Evolutionary conservation across 2,888 invertebrate genomes (phyloP).

Genomic region (Phyllotreta striolata): DNA sequence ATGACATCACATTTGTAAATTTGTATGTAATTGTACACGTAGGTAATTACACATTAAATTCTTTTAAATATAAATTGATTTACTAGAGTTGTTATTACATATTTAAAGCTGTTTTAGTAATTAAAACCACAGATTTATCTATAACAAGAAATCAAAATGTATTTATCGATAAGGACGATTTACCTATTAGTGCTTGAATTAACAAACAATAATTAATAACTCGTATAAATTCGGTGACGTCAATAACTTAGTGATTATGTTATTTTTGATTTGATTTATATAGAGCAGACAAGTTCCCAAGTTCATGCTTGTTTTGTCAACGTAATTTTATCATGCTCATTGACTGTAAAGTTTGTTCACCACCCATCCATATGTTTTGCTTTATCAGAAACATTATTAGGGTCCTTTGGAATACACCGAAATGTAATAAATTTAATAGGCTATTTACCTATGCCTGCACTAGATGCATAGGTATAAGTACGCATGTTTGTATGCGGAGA

Average conservation of each 20-base stretch:
- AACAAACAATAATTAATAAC: background rate
- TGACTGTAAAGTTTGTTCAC: conserved; percentile 13
- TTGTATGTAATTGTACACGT: no score
- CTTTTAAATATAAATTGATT: no score
- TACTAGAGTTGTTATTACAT: no score
- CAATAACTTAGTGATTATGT: background rate
- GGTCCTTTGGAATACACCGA: conserved; percentile 2
- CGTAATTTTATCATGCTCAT: conserved; percentile 12
- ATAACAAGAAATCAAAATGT: no score
- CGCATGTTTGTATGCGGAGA: conserved; percentile 5
- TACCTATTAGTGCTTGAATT: background rate
- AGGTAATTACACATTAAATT: no score
- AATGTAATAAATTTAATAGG: conserved; percentile 6
- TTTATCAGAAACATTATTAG: conserved; percentile 10
- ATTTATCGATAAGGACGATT: background rate
- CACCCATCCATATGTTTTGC: conserved; percentile 14
- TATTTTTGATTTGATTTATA: background rate
- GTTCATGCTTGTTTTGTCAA: conserved; percentile 5
- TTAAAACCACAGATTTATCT: no score
- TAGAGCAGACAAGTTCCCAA: conserved; percentile 1
- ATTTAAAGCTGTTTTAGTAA: no score
- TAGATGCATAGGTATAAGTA: background rate
- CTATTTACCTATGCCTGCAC: background rate
- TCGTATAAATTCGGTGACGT: conserved; percentile 1
- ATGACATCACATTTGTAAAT: no score